Conservation (phyloP, 2,113 vertebrate genomes). For the Malurus elegans region DNA sequence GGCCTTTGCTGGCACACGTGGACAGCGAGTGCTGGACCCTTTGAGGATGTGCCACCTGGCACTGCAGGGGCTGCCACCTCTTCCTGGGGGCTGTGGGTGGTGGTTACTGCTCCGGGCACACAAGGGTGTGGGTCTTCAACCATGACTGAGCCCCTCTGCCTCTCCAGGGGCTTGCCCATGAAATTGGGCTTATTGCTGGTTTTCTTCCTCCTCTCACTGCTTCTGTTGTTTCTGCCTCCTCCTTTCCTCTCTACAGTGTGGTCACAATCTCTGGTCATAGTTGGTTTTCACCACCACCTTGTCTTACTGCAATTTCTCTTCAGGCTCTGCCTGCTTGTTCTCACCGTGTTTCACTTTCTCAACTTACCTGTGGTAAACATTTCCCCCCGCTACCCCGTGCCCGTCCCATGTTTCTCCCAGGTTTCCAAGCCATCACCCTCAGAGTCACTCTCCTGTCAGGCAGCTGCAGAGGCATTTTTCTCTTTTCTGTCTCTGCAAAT, state of each 20-base stretch:
- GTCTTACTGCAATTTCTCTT: not conserved
- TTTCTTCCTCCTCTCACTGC: not conserved
- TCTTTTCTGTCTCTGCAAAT: not conserved
- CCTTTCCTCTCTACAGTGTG: not conserved
- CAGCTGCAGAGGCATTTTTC: not conserved
- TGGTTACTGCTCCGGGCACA: rapidly evolving
- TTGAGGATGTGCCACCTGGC: not conserved
- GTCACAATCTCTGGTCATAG: not conserved
- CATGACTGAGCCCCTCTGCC: not conserved
- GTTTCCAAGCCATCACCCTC: not conserved
- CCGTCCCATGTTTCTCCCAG: not conserved
- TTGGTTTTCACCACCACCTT: not conserved
- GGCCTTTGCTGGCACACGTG: rapidly evolving
- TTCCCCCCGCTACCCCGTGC: rapidly evolving
- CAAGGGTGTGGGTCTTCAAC: not conserved
- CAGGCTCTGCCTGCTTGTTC: not conserved
- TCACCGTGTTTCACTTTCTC: rapidly evolving
- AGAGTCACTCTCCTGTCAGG: not conserved
- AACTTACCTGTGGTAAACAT: not conserved
- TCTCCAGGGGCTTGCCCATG: rapidly evolving
- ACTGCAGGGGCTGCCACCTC: not conserved
- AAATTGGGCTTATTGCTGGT: not conserved
- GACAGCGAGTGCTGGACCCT: not conserved
- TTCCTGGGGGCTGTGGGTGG: not conserved
- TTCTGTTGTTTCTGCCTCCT: not conserved